Base-by-base conservation (phyloP, 2,888 invertebrate species). In the Polyommatus iphigenia region DNA sequence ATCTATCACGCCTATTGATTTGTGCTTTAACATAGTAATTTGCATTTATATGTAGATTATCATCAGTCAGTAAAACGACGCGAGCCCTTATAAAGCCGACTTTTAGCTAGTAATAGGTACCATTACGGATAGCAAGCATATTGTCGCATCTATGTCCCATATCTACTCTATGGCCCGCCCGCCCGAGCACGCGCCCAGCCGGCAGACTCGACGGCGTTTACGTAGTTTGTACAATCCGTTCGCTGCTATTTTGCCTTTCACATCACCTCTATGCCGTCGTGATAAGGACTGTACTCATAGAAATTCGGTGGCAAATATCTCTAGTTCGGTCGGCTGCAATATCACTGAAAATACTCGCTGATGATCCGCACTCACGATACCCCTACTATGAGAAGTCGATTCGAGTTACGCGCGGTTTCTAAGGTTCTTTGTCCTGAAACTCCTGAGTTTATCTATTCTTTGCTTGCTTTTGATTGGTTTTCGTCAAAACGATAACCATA, bases 171-270 rank as follows among this genome's bases (percentile, higher is more conserved):
- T 89, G 88, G 79, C 80, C 50, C 80, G 82, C 85, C 83, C 87
- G 85, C 89, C 88, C 87, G 88, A 86, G 80, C 81, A 79, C 83
- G 81, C 81, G 81, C 81, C 83, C 87, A 85, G 86, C 91, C 90
- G 91, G 89, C 91, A 93, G 93, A 93, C 93, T 90, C 87, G 84
- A 79, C 89, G 93, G 92, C 93, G 88, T 93, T 92, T 92, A 91
- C 93, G 90, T 90, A 90, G 87, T 84, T 87, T 76, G 79, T 78
- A 80, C 86, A 86, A 54, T 18, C 54, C 54, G 18, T 54, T 54
- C 18, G 15, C 18, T 5, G 18, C 18, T 54, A 54, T 54, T 54
- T 54, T 54, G 18, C 54, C 54, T 54, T 18, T 54, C 15, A 54
- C 54, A 18, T 54, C 18, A 54, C 18, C 54, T 18, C 18, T 54